Evolutionary conservation across 2,888 invertebrate species (phyloP), one percentile per base, ranked within the genome.

Genomic region (Drosophila anomalata): DNA sequence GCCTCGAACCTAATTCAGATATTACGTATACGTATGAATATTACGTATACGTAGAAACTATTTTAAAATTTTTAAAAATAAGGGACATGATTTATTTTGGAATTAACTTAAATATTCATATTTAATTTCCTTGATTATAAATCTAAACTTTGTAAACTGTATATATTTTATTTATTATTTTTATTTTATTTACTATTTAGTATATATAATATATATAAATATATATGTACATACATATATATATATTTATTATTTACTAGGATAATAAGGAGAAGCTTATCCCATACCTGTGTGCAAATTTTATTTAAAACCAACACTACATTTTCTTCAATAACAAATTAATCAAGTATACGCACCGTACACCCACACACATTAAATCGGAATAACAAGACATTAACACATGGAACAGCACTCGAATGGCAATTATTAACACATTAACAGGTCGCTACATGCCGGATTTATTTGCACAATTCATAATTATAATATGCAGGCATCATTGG

Each of bases 341-440:
- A 52, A 84, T 79, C 53, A 81, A 70, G 67, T 65, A 51, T 67
- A 41, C 39, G 63, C 61, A 46, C 26, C 7, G 47, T 11, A 26
- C 20, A 24, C 53, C n/a, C 39, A 47, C 46, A 33, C 63, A 33
- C n/a, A 48, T 39, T 24, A 22, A 24, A 42, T 22, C 22, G 1
- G 39, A 33, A 36, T 31, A 67, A 65, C 67, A 54, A 67, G 67
- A 54, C 46, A 67, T 67, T 39, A 67, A 67, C 65, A 67, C 67
- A 54, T 67, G 44, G 54, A 58, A 60, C 61, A 55, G 53, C 46
- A 65, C 54, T 60, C 73, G 61, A 61, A 50, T 65, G 62, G 78
- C 39, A 54, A 76, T 76, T 80, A 84, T 81, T 74, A 87, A 81
- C 78, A 80, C 81, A 86, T 81, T 87, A 84, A 78, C 78, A 76